These are phyloP conservation scores for Halcyon chelicuti DNA, from an alignment of 2,797 vertebrate genomes.

Conservation along the genomic window DNA sequence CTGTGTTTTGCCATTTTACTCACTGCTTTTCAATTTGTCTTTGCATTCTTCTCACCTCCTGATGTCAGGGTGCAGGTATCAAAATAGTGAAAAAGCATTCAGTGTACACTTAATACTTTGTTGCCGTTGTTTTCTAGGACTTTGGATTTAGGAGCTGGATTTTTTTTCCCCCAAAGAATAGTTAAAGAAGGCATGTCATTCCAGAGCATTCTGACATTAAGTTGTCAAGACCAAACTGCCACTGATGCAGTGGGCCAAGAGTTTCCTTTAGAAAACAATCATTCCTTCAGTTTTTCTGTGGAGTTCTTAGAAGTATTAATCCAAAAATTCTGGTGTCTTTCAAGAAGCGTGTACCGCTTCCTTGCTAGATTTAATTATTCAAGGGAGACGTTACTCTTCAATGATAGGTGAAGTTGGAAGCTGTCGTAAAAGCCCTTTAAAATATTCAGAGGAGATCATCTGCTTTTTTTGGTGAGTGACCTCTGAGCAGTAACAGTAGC, in stretches of 20 bases:
- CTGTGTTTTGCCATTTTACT: neutral
- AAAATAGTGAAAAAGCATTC: neutral
- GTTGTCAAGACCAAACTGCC: neutral
- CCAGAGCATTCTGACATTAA: neutral
- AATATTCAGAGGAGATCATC: neutral
- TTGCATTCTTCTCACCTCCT: neutral
- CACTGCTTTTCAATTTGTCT: neutral
- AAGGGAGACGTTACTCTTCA: neutral
- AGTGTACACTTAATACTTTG: neutral
- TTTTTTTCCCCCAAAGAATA: neutral
- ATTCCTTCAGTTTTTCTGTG: neutral
- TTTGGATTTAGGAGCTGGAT: neutral
- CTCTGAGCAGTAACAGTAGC: neutral
- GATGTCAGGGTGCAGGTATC: neutral
- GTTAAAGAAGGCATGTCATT: neutral
- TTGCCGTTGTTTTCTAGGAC: neutral
- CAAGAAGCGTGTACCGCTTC: neutral
- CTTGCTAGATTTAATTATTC: neutral
- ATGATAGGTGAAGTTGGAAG: neutral
- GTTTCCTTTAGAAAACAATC: neutral
- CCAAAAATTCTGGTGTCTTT: neutral
- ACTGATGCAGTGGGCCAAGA: neutral
- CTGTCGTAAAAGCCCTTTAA: neutral
- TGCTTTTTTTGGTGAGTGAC: neutral
- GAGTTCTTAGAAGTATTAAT: neutral